phyloP scores from a whole-genome alignment of 2,113 vertebrate genomes.

The Malurus alboscapulatus region DNA sequence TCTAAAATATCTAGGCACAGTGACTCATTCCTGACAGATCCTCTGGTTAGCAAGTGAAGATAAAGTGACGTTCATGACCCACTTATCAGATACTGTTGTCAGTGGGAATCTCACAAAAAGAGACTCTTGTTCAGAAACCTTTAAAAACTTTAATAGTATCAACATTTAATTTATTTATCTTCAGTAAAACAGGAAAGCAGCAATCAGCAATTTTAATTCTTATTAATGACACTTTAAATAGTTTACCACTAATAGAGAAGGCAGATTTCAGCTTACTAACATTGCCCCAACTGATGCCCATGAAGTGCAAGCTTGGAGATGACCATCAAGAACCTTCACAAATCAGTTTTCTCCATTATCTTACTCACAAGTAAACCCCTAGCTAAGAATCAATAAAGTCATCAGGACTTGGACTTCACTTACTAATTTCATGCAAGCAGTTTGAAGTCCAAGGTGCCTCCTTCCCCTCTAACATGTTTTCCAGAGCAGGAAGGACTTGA shows the following conservation, averaged over 20 bases:
- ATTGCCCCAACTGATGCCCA: fast-evolving
- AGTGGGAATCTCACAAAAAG: not conserved
- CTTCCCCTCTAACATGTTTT: not conserved
- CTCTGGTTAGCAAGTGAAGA: not conserved
- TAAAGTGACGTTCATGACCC: not conserved
- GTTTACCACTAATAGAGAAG: not conserved
- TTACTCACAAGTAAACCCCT: not conserved
- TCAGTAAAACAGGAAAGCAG: not conserved
- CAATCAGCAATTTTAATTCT: not conserved
- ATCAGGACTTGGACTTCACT: not conserved
- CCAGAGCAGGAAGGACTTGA: not conserved
- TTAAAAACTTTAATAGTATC: not conserved
- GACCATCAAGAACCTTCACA: not conserved
- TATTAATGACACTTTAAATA: not conserved
- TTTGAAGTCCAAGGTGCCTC: not conserved
- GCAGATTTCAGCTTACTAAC: not conserved
- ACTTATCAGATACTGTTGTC: not conserved
- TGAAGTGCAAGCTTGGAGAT: not conserved
- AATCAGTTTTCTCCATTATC: not conserved
- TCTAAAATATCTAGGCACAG: not conserved
- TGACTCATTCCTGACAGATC: not conserved
- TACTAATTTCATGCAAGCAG: too few relatives aligned
- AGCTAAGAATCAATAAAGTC: not conserved
- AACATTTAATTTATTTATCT: not conserved
- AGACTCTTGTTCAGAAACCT: not conserved